Evolutionary conservation across 1,140 invertebrate species (phyloP), one percentile per base, ranked within the genome.

Genomic region (Tetraneura akinire): DNA sequence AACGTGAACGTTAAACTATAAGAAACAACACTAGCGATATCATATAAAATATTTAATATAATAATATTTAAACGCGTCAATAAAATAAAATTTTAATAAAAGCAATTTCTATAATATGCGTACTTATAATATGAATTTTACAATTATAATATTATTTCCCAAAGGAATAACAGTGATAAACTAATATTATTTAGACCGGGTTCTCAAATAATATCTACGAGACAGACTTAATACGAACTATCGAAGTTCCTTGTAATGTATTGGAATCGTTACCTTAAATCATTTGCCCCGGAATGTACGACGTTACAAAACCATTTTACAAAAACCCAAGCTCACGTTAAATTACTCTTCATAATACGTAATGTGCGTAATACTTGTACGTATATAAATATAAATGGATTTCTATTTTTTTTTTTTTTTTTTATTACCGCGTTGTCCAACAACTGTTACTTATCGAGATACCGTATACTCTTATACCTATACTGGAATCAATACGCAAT

Each of bases 301-400:
- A 29, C 11, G 1, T 66, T 45, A 21, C 37, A n/a, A 45, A 9
- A 3, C 9, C 64, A 42, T 66, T 37, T 66, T 18, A 21, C 10
- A 5, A 42, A 60, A 66, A 37, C 21, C 64, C 16, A 42, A 13
- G 29, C 11, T 45, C 11, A 37, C 18, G 64, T 37, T 42, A 66
- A 66, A 66, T 66, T 66, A 42, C 64, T 66, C 32, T 21, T 66
- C 64, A 21, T 66, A 42, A 4, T 21, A 66, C n/a, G 42, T 18
- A 14, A 42, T 66, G 32, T 10, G 37, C 1, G 18, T 53, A 18
- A n/a, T n/a, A n/a, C n/a, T n/a, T n/a, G n/a, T 10, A 10, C 10
- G 1, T 47, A 14, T 47, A 47, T 14, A 14, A 13, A 47, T 14
- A 13, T 3, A 37, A 37, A 47, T 47, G 3, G 9, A 47, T 47